phyloP scores from a whole-genome alignment of 2,888 invertebrate species.

The Celastrina argiolus region DNA sequence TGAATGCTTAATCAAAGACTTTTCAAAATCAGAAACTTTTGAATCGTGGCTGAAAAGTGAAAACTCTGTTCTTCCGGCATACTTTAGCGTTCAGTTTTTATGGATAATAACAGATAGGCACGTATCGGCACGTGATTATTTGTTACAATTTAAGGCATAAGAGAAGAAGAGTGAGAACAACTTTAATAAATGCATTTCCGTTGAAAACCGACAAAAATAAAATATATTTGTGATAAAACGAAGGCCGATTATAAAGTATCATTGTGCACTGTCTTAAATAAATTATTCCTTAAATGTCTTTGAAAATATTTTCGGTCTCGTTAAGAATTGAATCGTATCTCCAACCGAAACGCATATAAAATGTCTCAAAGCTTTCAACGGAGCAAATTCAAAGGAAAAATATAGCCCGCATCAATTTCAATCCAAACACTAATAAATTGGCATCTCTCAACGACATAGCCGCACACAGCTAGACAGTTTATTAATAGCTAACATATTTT shows the following conservation, averaged over 20 bases:
- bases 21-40: background rate
- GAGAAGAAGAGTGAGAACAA: background rate
- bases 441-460: slow-evolving; percentile 62
- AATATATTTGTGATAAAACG: background rate
- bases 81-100: too few relatives aligned
- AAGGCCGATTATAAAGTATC: background rate
- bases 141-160: background rate
- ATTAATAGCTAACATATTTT: slow-evolving; percentile 73
- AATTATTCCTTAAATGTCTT: slow-evolving; percentile 18
- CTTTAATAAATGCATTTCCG: background rate
- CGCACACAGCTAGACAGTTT: slow-evolving; percentile 56
- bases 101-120: too few relatives aligned
- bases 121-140: background rate
- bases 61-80: too few relatives aligned
- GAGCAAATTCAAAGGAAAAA: slow-evolving; percentile 70
- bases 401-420: slow-evolving; percentile 75
- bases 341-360: slow-evolving; percentile 59
- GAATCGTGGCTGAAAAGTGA: background rate
- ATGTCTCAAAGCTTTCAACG: slow-evolving; percentile 64
- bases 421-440: slow-evolving; percentile 77
- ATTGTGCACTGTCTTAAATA: background rate
- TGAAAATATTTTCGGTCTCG: slow-evolving; percentile 31
- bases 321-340: slow-evolving; percentile 62
- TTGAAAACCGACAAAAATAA: background rate
- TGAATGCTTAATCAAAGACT: slow-evolving; percentile 8